phyloP scores from a whole-genome alignment of 2,888 invertebrate species.

The Tipula vernalis region DNA sequence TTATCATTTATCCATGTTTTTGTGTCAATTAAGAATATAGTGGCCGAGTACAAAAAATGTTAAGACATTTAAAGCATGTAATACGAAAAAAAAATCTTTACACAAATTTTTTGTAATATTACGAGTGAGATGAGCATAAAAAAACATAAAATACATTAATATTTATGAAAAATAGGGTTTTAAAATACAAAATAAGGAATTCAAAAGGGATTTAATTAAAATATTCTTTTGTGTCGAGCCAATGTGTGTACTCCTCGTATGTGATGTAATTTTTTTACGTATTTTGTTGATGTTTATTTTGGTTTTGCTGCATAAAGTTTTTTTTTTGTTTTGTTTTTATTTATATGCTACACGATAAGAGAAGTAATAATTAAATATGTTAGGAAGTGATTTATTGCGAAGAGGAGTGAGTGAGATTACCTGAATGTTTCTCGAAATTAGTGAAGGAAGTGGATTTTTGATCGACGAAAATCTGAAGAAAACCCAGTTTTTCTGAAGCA shows the following conservation, averaged over 20 bases:
- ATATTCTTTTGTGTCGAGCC: not conserved
- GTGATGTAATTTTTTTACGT: not conserved
- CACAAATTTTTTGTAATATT: not conserved
- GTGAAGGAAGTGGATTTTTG: too few species aligned
- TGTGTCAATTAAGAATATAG: not conserved
- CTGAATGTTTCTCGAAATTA: too few species aligned
- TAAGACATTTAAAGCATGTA: not conserved
- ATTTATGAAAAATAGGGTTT: not conserved
- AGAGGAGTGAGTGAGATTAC: not conserved
- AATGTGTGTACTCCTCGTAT: not conserved
- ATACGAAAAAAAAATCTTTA: not conserved
- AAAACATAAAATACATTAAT: not conserved
- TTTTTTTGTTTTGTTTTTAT: not conserved
- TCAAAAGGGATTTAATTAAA: conserved; percentile 4
- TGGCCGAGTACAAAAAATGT: not conserved
- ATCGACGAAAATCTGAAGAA: too few species aligned
- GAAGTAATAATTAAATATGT: not conserved
- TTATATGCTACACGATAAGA: not conserved
- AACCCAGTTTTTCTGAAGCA: too few species aligned
- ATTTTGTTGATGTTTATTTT: not conserved
- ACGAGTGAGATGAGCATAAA: not conserved
- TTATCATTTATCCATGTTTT: not conserved
- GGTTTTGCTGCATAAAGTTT: not conserved
- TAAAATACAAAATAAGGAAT: not conserved
- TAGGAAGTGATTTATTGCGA: not conserved